These are phyloP conservation scores for Thunnus thynnus DNA, from an alignment of 2,113 vertebrate species.

Conservation along the genomic window DNA sequence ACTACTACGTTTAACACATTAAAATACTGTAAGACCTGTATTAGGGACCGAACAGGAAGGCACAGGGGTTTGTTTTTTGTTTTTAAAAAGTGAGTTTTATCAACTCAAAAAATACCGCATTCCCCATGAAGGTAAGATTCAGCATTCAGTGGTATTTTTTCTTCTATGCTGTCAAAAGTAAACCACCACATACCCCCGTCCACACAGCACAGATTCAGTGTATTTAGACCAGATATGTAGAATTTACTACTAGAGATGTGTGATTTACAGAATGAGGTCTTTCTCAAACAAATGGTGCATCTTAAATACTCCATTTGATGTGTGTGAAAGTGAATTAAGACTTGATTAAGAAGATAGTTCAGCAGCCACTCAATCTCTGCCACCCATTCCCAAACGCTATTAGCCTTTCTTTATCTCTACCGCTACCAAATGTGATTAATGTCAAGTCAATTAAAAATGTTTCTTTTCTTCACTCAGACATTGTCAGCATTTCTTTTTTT, in stretches of 20 bases:
- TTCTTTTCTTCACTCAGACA: neutral
- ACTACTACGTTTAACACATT: no score
- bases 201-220: no score
- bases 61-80: no score
- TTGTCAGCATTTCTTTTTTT: conserved; percentile 1
- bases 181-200: neutral
- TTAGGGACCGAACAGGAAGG: no score
- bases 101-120: no score
- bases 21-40: no score
- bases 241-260: neutral
- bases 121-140: no score
- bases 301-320: neutral
- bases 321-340: neutral
- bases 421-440: conserved; percentile 13
- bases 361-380: conserved; percentile 12
- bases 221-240: neutral
- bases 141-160: no score
- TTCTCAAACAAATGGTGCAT: neutral
- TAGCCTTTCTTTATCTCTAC: conserved; percentile 10
- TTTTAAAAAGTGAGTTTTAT: no score
- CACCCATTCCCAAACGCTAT: neutral
- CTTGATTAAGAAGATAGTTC: conserved; percentile 14
- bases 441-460: conserved; percentile 10
- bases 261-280: neutral
- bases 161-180: neutral